phyloP scores from a whole-genome alignment of 1,140 invertebrate genomes.

The Brachionus rotundiformis region DNA sequence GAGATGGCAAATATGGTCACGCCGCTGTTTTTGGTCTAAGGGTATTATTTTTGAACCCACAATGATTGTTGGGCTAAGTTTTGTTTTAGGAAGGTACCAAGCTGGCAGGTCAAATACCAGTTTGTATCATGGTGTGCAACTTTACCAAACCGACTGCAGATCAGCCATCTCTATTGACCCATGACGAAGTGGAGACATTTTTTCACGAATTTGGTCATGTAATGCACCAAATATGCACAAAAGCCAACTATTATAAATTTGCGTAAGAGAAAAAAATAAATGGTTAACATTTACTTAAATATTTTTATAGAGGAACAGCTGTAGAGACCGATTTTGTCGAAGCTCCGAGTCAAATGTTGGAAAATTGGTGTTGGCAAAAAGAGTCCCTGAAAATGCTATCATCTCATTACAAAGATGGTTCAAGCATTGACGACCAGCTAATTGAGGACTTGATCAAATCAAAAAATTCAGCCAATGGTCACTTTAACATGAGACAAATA shows the following conservation, averaged over 20 bases:
- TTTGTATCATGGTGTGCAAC: slow-evolving; percentile 68
- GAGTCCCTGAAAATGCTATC: slow-evolving; percentile 67
- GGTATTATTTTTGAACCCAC: slow-evolving; percentile 28
- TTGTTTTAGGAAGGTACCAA: slow-evolving; percentile 41
- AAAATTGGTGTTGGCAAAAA: slow-evolving; percentile 69
- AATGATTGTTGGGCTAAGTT: too few species aligned
- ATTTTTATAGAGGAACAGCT: slow-evolving; percentile 62
- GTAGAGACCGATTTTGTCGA: slow-evolving; percentile 69
- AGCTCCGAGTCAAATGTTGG: slow-evolving; percentile 69
- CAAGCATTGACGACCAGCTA: slow-evolving; percentile 64
- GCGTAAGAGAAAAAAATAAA: slow-evolving; percentile 56
- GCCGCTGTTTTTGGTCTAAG: slow-evolving; percentile 62
- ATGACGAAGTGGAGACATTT: slow-evolving; percentile 68
- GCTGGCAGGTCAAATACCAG: slow-evolving; percentile 65
- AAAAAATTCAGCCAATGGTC: slow-evolving; percentile 65
- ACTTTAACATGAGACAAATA: slow-evolving; percentile 62
- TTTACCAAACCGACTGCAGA: slow-evolving; percentile 67
- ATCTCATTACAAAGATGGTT: slow-evolving; percentile 65
- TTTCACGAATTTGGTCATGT: slow-evolving; percentile 70
- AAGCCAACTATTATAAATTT: slow-evolving; percentile 64
- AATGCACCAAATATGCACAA: slow-evolving; percentile 68
- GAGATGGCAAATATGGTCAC: slow-evolving; percentile 68
- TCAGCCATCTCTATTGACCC: slow-evolving; percentile 66
- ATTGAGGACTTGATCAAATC: slow-evolving; percentile 65
- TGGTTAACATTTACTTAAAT: background rate